Conservation (phyloP, 2,888 invertebrate genomes). For the Lissonota sp. region DNA sequence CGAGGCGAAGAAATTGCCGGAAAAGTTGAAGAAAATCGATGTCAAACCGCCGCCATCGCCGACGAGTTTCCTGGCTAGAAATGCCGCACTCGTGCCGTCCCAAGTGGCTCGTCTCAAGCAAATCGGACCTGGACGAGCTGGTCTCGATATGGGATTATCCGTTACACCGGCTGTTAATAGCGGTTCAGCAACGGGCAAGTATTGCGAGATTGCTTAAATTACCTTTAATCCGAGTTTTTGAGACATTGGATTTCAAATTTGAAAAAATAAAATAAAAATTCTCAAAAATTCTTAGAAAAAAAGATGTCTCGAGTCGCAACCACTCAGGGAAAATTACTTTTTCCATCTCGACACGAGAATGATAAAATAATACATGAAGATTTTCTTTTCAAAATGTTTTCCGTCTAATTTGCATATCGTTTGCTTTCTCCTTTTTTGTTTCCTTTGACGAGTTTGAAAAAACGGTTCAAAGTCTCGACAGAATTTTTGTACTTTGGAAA, state of each 20-base stretch:
- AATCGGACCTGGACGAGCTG: constrained; percentile 58
- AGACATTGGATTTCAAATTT: background rate
- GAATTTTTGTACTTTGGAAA: background rate
- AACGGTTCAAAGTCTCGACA: background rate
- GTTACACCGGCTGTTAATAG: constrained; percentile 63
- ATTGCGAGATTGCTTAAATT: background rate
- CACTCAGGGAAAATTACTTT: too few relatives aligned
- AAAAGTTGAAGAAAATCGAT: constrained; percentile 76
- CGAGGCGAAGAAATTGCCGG: constrained; percentile 63
- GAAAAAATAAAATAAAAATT: too few relatives aligned
- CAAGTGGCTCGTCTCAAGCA: constrained; percentile 75
- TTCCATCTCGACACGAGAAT: too few relatives aligned
- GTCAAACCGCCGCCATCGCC: constrained; percentile 72
- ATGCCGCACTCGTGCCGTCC: constrained; percentile 74
- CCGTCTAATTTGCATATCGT: too few relatives aligned
- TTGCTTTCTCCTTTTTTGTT: too few relatives aligned
- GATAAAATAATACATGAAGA: too few relatives aligned
- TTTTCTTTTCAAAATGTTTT: too few relatives aligned
- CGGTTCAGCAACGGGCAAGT: constrained; percentile 80
- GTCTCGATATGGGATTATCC: constrained; percentile 47
- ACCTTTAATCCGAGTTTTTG: background rate
- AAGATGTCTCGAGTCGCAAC: too few relatives aligned
- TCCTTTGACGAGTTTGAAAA: background rate
- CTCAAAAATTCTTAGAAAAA: too few relatives aligned
- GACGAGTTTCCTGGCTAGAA: constrained; percentile 73